Percentiles rank a stretch among this genome's conserved stretches.
Evolutionary conservation across 2,797 vertebrate genomes (phyloP).

Genomic region (Echiichthys vipera): DNA sequence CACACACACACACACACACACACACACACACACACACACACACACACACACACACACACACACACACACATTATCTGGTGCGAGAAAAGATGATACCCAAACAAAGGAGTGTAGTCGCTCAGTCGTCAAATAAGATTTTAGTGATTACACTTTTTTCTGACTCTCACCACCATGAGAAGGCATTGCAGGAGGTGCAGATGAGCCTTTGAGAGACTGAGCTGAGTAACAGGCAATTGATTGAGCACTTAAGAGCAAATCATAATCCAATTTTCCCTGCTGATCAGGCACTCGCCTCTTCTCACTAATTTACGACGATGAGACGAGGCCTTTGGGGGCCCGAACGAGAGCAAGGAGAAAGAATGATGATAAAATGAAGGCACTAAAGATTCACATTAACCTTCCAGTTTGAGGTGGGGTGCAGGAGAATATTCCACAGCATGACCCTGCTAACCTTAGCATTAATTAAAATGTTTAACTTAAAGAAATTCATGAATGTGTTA

Average conservation of each 20-base stretch:
- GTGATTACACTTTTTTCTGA: slow-evolving; percentile 41
- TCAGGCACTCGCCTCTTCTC: slow-evolving; percentile 59
- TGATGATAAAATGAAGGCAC: slow-evolving; percentile 56
- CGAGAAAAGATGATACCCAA: not conserved
- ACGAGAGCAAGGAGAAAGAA: slow-evolving; percentile 35
- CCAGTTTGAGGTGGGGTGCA: slow-evolving; percentile 19
- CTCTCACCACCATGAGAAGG: slow-evolving; percentile 29
- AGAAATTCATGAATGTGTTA: slow-evolving; percentile 54
- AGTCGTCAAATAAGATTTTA: slow-evolving; percentile 33
- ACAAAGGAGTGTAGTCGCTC: not conserved
- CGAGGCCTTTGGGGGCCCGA: slow-evolving; percentile 56
- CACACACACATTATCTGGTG: not conserved
- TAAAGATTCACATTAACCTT: slow-evolving; percentile 76
- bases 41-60: slow-evolving; percentile 4
- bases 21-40: slow-evolving; percentile 3
- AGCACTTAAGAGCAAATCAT: slow-evolving; percentile 79
- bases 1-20: slow-evolving; percentile 3
- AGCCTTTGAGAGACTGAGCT: slow-evolving; percentile 39
- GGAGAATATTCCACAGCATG: slow-evolving; percentile 43
- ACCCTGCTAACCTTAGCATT: slow-evolving; percentile 49
- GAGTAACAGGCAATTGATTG: slow-evolving; percentile 74
- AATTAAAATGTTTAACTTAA: slow-evolving; percentile 59
- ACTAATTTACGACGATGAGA: slow-evolving; percentile 69
- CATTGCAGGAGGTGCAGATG: slow-evolving; percentile 15
- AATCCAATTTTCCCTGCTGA: slow-evolving; percentile 78